phyloP scores from a whole-genome alignment of 2,113 vertebrate genomes.

The Murina feae region DNA sequence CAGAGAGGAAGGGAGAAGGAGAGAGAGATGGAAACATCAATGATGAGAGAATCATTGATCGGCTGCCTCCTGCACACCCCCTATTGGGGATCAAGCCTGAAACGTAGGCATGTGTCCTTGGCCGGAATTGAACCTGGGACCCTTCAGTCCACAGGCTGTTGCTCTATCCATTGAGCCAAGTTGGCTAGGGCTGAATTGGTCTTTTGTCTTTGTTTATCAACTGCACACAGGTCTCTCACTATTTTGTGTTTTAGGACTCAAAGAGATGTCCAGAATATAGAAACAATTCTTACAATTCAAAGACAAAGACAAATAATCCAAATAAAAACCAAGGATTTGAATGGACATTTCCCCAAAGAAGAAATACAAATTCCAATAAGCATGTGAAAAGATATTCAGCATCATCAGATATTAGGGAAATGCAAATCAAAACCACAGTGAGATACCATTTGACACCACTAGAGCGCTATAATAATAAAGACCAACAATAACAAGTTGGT shows the following conservation, averaged over 20 bases:
- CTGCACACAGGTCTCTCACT: constrained; percentile 24
- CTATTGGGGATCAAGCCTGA: too few relatives aligned
- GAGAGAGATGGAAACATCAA: too few relatives aligned
- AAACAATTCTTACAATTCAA: not conserved
- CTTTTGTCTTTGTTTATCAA: not conserved
- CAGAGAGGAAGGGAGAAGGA: too few relatives aligned
- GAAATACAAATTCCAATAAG: not conserved
- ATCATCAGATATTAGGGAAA: not conserved
- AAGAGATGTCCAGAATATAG: constrained; percentile 20
- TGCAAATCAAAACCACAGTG: not conserved
- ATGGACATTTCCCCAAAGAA: not conserved
- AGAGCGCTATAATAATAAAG: not conserved
- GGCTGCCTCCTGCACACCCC: too few relatives aligned
- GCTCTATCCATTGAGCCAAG: too few relatives aligned
- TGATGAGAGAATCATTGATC: too few relatives aligned
- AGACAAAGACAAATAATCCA: not conserved
- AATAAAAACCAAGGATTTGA: not conserved
- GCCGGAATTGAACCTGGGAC: too few relatives aligned
- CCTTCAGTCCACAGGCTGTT: too few relatives aligned
- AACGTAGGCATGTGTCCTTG: too few relatives aligned
- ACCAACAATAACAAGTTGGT: not conserved
- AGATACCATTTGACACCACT: not conserved
- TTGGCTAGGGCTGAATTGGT: not conserved
- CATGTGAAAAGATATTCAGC: not conserved
- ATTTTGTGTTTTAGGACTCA: constrained; percentile 32